A percentile compares a stretch with the other conserved stretches of the same genome.
Conservation (phyloP, 2,888 invertebrate species). For the Lasioglossum pauxillum region DNA sequence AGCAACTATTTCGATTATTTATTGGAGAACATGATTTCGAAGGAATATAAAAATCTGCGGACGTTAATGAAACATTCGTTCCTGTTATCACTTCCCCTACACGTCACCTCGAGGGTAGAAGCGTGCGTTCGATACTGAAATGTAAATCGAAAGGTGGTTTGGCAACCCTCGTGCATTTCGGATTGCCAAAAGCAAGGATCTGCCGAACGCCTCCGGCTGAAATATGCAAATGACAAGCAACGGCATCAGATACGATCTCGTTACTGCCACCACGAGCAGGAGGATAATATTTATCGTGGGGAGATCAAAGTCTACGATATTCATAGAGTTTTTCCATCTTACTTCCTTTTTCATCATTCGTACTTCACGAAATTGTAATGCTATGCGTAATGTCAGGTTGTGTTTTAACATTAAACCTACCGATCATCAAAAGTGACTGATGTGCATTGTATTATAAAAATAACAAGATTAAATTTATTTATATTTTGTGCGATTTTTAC, state of each 20-base stretch:
- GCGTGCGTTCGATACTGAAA: constrained; percentile 62
- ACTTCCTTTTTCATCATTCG: neutral
- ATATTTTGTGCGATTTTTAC: too few relatives aligned
- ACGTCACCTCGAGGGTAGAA: constrained; percentile 50
- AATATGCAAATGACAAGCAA: constrained; percentile 82
- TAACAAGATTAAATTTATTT: too few relatives aligned
- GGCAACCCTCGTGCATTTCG: constrained; percentile 66
- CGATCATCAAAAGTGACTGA: too few relatives aligned
- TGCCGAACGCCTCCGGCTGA: constrained; percentile 74
- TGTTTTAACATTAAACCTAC: too few relatives aligned
- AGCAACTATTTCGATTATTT: neutral
- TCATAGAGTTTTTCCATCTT: constrained; percentile 19
- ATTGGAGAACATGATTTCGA: neutral
- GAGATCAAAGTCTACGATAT: constrained; percentile 50
- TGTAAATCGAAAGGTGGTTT: constrained; percentile 74
- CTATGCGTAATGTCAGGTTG: neutral
- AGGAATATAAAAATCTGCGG: neutral
- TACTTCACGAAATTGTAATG: neutral
- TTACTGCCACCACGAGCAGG: constrained; percentile 67
- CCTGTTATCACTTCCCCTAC: constrained; percentile 29
- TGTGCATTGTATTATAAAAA: too few relatives aligned
- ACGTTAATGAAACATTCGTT: constrained; percentile 22
- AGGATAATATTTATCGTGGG: constrained; percentile 63
- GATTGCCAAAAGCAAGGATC: constrained; percentile 75
- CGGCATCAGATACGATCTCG: constrained; percentile 78